Evolutionary conservation across 2,113 vertebrate species (phyloP), one percentile per base, ranked within the genome.

Genomic region (Jaculus jaculus): DNA sequence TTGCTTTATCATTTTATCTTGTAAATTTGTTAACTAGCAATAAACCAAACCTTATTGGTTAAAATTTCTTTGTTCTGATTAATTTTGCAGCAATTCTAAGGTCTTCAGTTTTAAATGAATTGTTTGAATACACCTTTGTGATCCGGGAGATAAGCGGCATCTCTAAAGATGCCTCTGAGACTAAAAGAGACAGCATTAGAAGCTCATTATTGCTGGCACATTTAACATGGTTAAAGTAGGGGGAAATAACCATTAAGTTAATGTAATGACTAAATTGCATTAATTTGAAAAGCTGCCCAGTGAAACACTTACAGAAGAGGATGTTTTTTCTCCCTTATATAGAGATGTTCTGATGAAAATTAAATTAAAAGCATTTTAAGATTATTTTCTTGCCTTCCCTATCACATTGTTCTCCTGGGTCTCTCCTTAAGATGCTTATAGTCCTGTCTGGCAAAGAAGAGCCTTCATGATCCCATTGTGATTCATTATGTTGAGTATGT

Each of bases 41-140:
- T 96, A 97, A 97, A 97, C 74, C 92, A 42, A 97, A 97, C 30
- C n/a, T 54, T 51, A 26, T 39, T 95, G 72, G 63, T 94, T 96
- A 97, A 96, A 80, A 97, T 97, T 95, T 96, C 92, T 97, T 97
- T 97, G 95, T 96, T 92, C 97, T 97, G 97, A 98, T 98, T 98
- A 98, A 98, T 98, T 98, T 98, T 97, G 97, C 0, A 30, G 96
- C 96, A 97, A 98, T 98, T 98, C 94, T 30, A 92, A 98, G 96
- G 96, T 96, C 97, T 98, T 97, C 93, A 37, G 69, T 97, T 98
- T 98, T 98, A 98, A 98, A 98, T 98, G 97, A 98, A 98, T 98
- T 98, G 98, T 98, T 98, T 98, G 97, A 98, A 98, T 98, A 98
- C 98, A 97, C 98, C 97, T 98, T 98, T 98, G 98, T 98, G 98